phyloP scores from a whole-genome alignment of 37 sponge, comb jelly and placozoan genomes.

The Halisarca cf. caerulea region DNA sequence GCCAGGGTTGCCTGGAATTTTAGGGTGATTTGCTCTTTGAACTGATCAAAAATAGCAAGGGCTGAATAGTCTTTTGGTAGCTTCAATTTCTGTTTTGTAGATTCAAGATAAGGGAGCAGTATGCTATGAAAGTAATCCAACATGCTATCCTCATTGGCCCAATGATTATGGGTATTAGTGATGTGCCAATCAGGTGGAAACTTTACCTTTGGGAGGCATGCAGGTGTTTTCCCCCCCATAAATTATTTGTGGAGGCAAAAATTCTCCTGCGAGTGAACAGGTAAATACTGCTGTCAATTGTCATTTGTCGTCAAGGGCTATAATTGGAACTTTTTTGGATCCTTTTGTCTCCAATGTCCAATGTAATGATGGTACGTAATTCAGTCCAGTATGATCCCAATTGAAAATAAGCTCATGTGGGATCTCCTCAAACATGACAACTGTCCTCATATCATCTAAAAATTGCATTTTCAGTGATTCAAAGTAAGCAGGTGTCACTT shows the following conservation, averaged over 20 bases:
- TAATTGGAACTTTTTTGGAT: not conserved
- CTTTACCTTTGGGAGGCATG: conserved; percentile 25
- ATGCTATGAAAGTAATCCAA: not conserved
- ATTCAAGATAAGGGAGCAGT: conserved; percentile 13
- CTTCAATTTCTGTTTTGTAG: not conserved
- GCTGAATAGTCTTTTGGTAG: not conserved
- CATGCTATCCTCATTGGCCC: conserved; percentile 39
- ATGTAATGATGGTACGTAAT: conserved; percentile 31
- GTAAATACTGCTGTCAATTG: conserved; percentile 28
- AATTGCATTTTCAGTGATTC: conserved; percentile 15
- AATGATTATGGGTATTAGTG: conserved; percentile 21
- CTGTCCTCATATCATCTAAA: conserved; percentile 6
- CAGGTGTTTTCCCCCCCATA: conserved; percentile 26
- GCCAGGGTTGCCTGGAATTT: not conserved
- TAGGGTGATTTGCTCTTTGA: conserved; percentile 29
- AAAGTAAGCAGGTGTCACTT: conserved; percentile 24
- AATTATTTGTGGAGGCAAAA: conserved; percentile 20
- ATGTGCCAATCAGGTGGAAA: conserved; percentile 26
- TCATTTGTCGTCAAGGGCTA: conserved; percentile 21
- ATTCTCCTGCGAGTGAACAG: conserved; percentile 20
- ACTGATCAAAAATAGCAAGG: conserved; percentile 35
- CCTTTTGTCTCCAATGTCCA: conserved; percentile 39
- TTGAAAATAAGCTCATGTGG: conserved; percentile 24
- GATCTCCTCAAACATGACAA: conserved; percentile 21
- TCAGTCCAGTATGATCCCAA: conserved; percentile 39